These are phyloP conservation scores for Micromesistius poutassou DNA, from an alignment of 2,797 vertebrate genomes.

Conservation along the genomic window DNA sequence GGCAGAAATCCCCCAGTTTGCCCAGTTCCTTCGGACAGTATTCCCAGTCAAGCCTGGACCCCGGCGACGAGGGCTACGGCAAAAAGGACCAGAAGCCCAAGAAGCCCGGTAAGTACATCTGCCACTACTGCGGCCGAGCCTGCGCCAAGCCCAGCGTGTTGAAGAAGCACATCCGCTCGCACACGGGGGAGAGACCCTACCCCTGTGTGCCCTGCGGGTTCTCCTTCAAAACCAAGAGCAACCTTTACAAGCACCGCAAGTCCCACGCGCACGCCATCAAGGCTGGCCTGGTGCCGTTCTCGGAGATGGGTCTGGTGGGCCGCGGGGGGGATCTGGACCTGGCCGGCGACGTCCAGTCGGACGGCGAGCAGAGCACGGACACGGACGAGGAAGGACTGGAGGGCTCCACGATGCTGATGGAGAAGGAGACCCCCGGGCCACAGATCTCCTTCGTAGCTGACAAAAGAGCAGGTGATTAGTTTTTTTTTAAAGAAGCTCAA, in stretches of 20 bases:
- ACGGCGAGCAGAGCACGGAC: slow-evolving; percentile 97
- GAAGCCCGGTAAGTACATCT: slow-evolving; percentile 97
- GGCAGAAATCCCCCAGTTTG: slow-evolving; percentile 91
- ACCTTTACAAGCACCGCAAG: slow-evolving; percentile 98
- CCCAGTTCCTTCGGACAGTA: slow-evolving; percentile 88
- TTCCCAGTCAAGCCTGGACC: slow-evolving; percentile 86
- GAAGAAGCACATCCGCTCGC: slow-evolving; percentile 98
- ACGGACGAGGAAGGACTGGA: slow-evolving; percentile 94
- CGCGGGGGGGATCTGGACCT: slow-evolving; percentile 86
- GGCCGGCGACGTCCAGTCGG: slow-evolving; percentile 89
- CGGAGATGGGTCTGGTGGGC: slow-evolving; percentile 83
- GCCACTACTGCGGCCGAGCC: slow-evolving; percentile 93
- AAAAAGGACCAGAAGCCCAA: slow-evolving; percentile 97
- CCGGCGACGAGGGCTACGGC: slow-evolving; percentile 83
- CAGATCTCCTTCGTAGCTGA: slow-evolving; percentile 73
- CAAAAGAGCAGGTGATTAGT: slow-evolving; percentile 64
- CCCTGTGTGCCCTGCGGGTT: slow-evolving; percentile 96
- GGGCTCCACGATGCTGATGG: slow-evolving; percentile 73
- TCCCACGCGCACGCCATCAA: slow-evolving; percentile 98
- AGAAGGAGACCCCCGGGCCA: slow-evolving; percentile 81
- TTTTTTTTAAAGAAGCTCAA: background rate
- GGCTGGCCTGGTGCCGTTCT: slow-evolving; percentile 92
- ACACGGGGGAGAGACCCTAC: slow-evolving; percentile 95
- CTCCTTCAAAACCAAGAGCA: slow-evolving; percentile 99
- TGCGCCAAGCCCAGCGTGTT: slow-evolving; percentile 99